Evolutionary conservation across 2,113 vertebrate genomes (phyloP).

Genomic region (Dasyornis broadbenti): DNA sequence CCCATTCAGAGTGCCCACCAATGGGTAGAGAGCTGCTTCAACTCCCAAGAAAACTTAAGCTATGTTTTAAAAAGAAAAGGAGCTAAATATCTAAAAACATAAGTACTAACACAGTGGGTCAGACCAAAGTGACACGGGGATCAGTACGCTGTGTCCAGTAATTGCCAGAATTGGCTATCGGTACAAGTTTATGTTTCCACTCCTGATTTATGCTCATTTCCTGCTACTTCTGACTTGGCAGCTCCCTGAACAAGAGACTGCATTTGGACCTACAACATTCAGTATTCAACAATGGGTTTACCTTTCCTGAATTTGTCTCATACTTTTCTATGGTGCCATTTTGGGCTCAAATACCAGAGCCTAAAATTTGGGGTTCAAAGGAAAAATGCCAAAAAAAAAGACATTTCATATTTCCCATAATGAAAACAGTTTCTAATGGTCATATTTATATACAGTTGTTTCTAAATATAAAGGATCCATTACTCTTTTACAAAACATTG

Average conservation of each 20-base stretch:
- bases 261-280: not conserved
- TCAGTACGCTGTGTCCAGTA: not conserved
- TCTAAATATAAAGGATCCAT: not conserved
- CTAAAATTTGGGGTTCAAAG: not conserved
- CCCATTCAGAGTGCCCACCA: not conserved
- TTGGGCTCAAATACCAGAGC: not conserved
- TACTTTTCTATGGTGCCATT: not conserved
- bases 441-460: not conserved
- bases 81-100: not conserved
- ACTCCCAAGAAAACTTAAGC: not conserved
- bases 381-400: not conserved
- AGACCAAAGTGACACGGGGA: not conserved
- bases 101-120: not conserved
- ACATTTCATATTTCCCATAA: not conserved
- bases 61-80: not conserved
- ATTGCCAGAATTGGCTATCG: not conserved
- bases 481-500: not conserved
- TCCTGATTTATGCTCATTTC: not conserved
- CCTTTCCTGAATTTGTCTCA: not conserved
- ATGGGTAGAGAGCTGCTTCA: not conserved
- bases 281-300: not conserved
- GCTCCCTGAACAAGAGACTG: not conserved
- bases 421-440: not conserved
- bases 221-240: not conserved
- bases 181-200: not conserved